Evolutionary conservation across 2,888 invertebrate species (phyloP), one percentile per base, ranked within the genome.

Genomic region (Sminthurides aquaticus): DNA sequence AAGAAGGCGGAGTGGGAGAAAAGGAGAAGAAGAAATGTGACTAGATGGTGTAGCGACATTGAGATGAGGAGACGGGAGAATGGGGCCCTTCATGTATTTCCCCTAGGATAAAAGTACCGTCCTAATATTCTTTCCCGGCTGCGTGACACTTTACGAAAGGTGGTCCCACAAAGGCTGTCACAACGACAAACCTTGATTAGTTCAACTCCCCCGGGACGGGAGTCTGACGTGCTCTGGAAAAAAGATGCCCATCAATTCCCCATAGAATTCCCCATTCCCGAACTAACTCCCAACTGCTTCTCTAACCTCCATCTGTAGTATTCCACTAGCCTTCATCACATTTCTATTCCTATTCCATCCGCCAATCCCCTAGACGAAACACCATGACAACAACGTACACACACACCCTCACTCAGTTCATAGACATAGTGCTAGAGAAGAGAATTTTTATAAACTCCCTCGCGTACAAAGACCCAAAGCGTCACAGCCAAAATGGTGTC

Each of bases 161-260:
- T 71, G 71, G 72, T 69, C 71, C 72, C 74, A 69, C 71, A 69
- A 70, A 74, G 74, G 69, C 74, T 74, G 74, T 74, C 74, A 74
- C 71, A 71, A 71, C 74, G 71, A 71, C 74, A 72, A 74, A 71
- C 71, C 74, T 73, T 74, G 74, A 74, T 74, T 74, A 74, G 71
- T 74, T 74, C 66, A 63, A 69, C 69, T 74, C 74, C 74, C 73
- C 24, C 5, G 74, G 68, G 73, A 72, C 62, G 58, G 60, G 69
- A 69, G 69, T 69, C 69, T 70, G 60, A 68, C 72, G 70, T 73
- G 74, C 72, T 71, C 68, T 70, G 73, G 74, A 72, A 73, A 70
- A 71, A 72, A 73, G 71, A 72, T 74, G 72, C 71, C 69, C 69
- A 69, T 69, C 70, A 68, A 69, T 69, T 73, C 71, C 71, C 73